A percentile compares a stretch with the other conserved stretches of the same genome.
Evolutionary conservation across 2,113 vertebrate genomes (phyloP).

Genomic region (Aspidoscelis tigris): DNA sequence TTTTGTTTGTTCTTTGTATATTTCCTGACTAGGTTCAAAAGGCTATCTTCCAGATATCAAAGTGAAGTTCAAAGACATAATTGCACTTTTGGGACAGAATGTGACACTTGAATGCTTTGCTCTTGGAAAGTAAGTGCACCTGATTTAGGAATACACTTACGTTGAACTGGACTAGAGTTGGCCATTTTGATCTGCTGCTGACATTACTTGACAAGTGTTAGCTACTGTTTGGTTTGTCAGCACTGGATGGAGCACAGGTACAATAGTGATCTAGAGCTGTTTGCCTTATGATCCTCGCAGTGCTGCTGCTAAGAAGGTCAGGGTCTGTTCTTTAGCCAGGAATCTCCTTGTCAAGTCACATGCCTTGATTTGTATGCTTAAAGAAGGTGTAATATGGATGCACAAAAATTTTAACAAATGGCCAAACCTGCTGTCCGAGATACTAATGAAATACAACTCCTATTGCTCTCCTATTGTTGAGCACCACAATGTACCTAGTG

Average conservation of each 20-base stretch:
- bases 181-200: background rate
- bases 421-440: too few relatives aligned
- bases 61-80: constrained; percentile 89
- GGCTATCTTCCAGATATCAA: constrained; percentile 95
- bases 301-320: background rate
- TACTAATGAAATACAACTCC: too few relatives aligned
- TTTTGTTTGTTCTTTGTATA: background rate
- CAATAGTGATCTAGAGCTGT: background rate
- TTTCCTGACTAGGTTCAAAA: constrained; percentile 81
- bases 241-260: too few relatives aligned
- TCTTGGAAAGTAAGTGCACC: constrained; percentile 93
- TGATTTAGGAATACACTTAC: constrained; percentile 7
- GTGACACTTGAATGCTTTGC: constrained; percentile 96
- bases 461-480: too few relatives aligned
- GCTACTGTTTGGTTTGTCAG: too few relatives aligned
- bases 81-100: constrained; percentile 89
- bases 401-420: background rate
- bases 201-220: background rate
- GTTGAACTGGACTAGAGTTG: background rate
- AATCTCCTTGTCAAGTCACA: background rate
- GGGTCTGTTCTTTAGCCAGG: background rate
- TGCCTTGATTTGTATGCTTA: background rate
- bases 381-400: background rate
- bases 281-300: too few relatives aligned
- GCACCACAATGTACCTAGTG: too few relatives aligned